phyloP scores from a whole-genome alignment of 2,113 vertebrate genomes.

The Phocoena sinus region DNA sequence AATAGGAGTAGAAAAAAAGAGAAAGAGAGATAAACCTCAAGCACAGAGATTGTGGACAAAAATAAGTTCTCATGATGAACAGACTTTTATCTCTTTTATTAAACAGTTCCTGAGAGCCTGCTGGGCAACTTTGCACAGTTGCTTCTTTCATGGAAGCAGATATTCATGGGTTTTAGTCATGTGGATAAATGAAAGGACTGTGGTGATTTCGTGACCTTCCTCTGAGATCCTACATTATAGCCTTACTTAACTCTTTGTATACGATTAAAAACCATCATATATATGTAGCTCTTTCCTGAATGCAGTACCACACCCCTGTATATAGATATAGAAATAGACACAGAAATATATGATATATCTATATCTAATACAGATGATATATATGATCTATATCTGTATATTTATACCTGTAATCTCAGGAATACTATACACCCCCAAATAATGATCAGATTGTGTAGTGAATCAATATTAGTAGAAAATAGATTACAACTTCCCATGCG shows the following conservation, averaged over 20 bases:
- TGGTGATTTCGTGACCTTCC: not conserved
- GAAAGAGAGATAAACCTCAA: conserved; percentile 29
- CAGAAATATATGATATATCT: not conserved
- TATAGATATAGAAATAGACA: not conserved
- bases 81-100: not conserved
- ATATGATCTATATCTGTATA: not conserved
- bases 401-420: not conserved
- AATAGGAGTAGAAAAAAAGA: conserved; percentile 40
- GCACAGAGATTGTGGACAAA: not conserved
- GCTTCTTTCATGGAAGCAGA: not conserved
- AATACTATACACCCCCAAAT: not conserved
- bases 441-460: not conserved
- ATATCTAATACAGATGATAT: not conserved
- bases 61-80: not conserved
- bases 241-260: not conserved
- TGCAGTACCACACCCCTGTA: not conserved
- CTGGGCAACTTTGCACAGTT: not conserved
- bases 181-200: not conserved
- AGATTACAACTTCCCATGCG: not conserved
- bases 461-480: not conserved
- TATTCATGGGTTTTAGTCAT: not conserved
- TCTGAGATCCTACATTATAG: not conserved
- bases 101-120: not conserved
- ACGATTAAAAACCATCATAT: not conserved
- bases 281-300: not conserved